Evolutionary conservation across 2,113 vertebrate species (phyloP).

Genomic region (Halcyon senegalensis): DNA sequence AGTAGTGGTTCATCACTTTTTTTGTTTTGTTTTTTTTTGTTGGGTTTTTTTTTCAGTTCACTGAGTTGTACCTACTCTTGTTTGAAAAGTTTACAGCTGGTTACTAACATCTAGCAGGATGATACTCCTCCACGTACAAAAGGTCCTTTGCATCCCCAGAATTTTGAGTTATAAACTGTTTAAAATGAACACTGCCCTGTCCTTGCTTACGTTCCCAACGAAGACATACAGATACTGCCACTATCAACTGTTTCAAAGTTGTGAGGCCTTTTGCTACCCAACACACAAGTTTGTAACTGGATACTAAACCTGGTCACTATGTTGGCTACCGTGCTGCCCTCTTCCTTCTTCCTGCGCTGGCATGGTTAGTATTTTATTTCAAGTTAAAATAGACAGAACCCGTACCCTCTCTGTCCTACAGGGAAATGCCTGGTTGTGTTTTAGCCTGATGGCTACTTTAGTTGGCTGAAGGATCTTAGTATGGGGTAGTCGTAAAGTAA

Average conservation of each 20-base stretch:
- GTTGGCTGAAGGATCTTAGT: not conserved
- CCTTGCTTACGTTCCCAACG: not conserved
- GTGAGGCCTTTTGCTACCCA: not conserved
- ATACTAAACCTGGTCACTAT: not conserved
- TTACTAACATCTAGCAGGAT: not conserved
- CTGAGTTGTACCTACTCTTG: too few species aligned
- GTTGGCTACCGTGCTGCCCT: accelerated
- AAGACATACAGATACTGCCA: accelerated
- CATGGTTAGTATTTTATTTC: not conserved
- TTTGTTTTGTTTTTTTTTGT: too few species aligned
- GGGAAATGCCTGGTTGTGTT: not conserved
- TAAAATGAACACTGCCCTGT: not conserved
- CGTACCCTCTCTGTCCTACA: not conserved
- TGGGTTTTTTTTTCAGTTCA: not conserved
- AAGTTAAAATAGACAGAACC: not conserved
- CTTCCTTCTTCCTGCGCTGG: not conserved
- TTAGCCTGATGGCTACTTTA: not conserved
- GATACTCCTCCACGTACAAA: not conserved
- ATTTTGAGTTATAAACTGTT: not conserved
- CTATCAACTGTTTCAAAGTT: not conserved
- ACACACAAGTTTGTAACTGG: not conserved
- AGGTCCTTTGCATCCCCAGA: not conserved
- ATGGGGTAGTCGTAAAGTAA: not conserved
- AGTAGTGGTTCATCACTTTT: not conserved
- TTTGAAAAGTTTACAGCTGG: not conserved